phyloP scores from a whole-genome alignment of 2,113 vertebrate genomes.

The Oncorhynchus nerka region DNA sequence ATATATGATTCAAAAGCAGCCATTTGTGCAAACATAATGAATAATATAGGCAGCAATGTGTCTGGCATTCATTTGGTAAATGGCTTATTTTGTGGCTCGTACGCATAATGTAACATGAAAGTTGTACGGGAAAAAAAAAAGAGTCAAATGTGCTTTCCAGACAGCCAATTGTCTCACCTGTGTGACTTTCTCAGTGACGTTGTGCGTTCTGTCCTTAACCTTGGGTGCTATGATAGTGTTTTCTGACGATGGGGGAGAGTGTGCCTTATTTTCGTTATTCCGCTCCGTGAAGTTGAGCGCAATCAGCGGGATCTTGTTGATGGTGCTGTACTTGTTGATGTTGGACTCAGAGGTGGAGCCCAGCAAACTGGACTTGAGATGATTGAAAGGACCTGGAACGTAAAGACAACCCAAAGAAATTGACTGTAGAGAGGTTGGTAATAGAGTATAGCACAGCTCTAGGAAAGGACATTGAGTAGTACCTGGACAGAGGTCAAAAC shows the following conservation, averaged over 20 bases:
- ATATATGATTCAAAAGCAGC: no score
- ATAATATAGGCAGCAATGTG: no score
- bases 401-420: background rate
- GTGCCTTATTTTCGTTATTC: conserved; percentile 88
- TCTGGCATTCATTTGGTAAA: no score
- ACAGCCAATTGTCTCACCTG: conserved; percentile 79
- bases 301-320: conserved; percentile 97
- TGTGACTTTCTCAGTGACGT: conserved; percentile 98
- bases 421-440: background rate
- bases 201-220: conserved; percentile 98
- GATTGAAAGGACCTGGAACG: conserved; percentile 88
- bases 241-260: conserved; percentile 93
- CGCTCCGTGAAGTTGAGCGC: conserved; percentile 95
- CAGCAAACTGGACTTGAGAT: conserved; percentile 94
- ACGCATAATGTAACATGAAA: no score
- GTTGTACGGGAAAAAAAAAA: no score
- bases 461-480: background rate
- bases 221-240: conserved; percentile 97
- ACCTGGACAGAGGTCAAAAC: no score
- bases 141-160: no score
- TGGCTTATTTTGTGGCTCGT: no score
- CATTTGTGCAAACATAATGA: no score
- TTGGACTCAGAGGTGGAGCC: conserved; percentile 98
- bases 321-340: conserved; percentile 98
- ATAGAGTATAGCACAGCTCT: background rate